phyloP scores from a whole-genome alignment of 2,113 vertebrate species.

The Azemiops feae region DNA sequence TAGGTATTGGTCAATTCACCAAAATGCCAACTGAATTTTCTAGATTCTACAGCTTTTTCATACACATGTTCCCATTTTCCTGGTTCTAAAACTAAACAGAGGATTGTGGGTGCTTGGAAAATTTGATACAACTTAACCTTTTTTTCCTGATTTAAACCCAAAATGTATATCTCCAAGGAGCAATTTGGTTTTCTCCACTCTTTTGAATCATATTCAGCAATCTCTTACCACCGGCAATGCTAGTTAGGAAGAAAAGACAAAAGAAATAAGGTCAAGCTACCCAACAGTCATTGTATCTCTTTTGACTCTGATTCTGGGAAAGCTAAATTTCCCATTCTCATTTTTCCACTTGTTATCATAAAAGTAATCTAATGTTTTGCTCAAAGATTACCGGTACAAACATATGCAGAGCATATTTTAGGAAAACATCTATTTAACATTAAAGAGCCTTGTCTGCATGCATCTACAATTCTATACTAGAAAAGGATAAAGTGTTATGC shows the following conservation, averaged over 20 bases:
- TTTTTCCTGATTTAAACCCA: neutral
- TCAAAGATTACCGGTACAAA: neutral
- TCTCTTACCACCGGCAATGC: neutral
- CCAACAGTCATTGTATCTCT: neutral
- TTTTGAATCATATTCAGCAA: too few species aligned
- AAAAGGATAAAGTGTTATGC: slow-evolving; percentile 12
- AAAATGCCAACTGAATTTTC: neutral
- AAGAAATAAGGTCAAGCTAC: neutral
- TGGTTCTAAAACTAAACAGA: too few species aligned
- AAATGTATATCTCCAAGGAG: neutral
- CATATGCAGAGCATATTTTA: neutral
- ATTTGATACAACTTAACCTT: neutral
- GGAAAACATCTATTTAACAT: neutral
- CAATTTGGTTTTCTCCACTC: too few species aligned
- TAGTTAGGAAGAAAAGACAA: neutral
- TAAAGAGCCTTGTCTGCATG: neutral
- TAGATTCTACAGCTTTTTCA: too few species aligned
- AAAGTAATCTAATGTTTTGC: neutral
- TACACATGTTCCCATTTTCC: neutral
- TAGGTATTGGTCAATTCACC: neutral
- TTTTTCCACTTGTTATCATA: too few species aligned
- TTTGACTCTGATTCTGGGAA: neutral
- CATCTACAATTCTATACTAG: neutral
- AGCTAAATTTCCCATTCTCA: neutral
- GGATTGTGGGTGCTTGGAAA: neutral